Percentiles rank a stretch among this genome's conserved stretches.
phyloP scores from a whole-genome alignment of 2,113 vertebrate species.

The Gallinago undulata region DNA sequence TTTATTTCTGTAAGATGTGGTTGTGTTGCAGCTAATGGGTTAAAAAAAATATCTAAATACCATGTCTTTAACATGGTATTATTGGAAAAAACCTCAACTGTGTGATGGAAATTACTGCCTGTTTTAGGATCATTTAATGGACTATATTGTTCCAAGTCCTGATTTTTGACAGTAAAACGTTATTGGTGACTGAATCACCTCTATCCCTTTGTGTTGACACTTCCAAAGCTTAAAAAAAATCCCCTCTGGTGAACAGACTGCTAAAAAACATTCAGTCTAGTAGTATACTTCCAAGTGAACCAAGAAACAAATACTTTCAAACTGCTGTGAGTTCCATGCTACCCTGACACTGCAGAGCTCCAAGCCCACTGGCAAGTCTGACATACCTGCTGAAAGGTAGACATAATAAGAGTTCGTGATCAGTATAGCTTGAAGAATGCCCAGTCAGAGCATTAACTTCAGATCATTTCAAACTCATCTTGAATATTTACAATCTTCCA shows the following conservation, averaged over 20 bases:
- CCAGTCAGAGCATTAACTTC: neutral
- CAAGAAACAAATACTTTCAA: neutral
- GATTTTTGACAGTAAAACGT: neutral
- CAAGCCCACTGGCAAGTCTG: neutral
- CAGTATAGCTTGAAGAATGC: neutral
- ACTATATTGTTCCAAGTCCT: neutral
- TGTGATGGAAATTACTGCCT: neutral
- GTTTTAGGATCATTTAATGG: neutral
- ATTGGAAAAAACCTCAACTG: neutral
- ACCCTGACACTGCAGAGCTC: neutral
- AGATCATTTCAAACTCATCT: neutral
- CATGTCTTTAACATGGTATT: neutral
- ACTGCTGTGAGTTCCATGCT: neutral
- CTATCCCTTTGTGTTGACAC: neutral
- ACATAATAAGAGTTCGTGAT: too few species aligned
- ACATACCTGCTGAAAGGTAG: neutral
- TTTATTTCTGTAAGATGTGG: neutral
- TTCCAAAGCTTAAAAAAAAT: neutral
- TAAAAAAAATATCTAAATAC: neutral
- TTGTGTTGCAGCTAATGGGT: neutral
- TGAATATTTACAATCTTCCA: neutral
- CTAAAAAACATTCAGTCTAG: neutral
- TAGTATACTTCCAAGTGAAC: neutral
- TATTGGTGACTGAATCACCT: neutral
- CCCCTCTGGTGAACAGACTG: neutral